Evolutionary conservation across 1,140 invertebrate genomes (phyloP).

Genomic region (Drosophila ogumai): DNA sequence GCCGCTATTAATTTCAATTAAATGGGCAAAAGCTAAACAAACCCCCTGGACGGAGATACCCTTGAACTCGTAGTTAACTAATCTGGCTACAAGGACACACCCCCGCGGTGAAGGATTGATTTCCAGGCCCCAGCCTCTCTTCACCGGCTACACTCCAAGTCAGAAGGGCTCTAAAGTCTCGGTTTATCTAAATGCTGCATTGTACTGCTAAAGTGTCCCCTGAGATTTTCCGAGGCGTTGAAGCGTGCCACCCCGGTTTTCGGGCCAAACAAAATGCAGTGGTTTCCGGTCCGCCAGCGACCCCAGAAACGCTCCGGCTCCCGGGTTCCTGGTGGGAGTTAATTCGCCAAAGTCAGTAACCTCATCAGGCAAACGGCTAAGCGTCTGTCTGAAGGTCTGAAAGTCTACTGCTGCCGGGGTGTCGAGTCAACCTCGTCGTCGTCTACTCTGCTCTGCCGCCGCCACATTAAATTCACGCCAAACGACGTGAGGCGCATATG

Average conservation of each 20-base stretch:
- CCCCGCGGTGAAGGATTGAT: slow-evolving; percentile 46
- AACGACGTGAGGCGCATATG: slow-evolving; percentile 84
- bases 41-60: background rate
- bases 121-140: slow-evolving; percentile 6
- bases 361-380: slow-evolving; percentile 79
- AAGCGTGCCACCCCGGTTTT: slow-evolving; percentile 73
- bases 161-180: slow-evolving; percentile 61
- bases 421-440: slow-evolving; percentile 9
- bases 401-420: slow-evolving; percentile 12
- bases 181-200: slow-evolving; percentile 81
- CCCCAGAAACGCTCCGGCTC: slow-evolving; percentile 25
- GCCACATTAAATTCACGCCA: slow-evolving; percentile 83
- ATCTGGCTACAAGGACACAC: slow-evolving; percentile 34
- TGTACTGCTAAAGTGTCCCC: slow-evolving; percentile 78
- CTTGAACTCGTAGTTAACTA: slow-evolving; percentile 34
- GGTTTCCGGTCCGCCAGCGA: slow-evolving; percentile 78
- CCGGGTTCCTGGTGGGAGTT: slow-evolving; percentile 64
- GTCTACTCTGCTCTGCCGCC: slow-evolving; percentile 51
- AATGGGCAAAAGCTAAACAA: slow-evolving; percentile 12
- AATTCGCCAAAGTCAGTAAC: slow-evolving; percentile 84
- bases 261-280: slow-evolving; percentile 80
- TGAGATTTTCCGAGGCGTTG: slow-evolving; percentile 79
- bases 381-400: slow-evolving; percentile 51
- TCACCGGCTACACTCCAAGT: slow-evolving; percentile 1
- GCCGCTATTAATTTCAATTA: slow-evolving; percentile 32